Evolutionary conservation across 2,113 vertebrate genomes (phyloP).

Genomic region (Tamias sibiricus): DNA sequence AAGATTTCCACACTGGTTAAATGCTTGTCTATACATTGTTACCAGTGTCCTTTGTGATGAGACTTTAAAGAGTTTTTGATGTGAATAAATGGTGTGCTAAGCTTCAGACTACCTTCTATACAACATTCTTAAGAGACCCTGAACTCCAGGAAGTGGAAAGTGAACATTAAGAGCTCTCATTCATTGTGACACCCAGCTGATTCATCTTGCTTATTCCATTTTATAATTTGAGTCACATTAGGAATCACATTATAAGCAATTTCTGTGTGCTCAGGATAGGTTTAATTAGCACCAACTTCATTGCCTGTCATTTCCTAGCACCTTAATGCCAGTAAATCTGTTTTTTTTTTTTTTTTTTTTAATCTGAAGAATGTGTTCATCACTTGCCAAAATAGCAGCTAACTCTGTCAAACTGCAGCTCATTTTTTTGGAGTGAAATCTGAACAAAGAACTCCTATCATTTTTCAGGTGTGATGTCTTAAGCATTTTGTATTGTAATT

Average conservation of each 20-base stretch:
- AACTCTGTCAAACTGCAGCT: slow-evolving; percentile 3
- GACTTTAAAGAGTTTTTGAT: background rate
- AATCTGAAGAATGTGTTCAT: slow-evolving; percentile 43
- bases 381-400: slow-evolving; percentile 42
- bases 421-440: background rate
- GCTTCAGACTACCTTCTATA: background rate
- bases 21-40: background rate
- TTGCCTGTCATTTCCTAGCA: slow-evolving; percentile 40
- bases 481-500: background rate
- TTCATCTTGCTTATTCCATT: slow-evolving; percentile 36
- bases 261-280: slow-evolving; percentile 54
- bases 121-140: background rate
- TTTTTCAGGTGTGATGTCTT: background rate
- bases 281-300: slow-evolving; percentile 54
- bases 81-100: background rate
- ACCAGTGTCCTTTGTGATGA: background rate
- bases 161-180: background rate
- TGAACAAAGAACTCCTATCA: slow-evolving; percentile 8
- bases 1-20: slow-evolving; percentile 27
- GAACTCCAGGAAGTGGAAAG: background rate
- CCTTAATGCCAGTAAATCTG: slow-evolving; percentile 20
- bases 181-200: background rate
- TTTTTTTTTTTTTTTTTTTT: background rate
- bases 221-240: slow-evolving; percentile 59
- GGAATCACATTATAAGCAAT: slow-evolving; percentile 45